A percentile compares a stretch with the other conserved stretches of the same genome.
These are phyloP conservation scores for Drosophila percnosoma DNA, from an alignment of 2,888 invertebrate genomes.

Conservation along the genomic window DNA sequence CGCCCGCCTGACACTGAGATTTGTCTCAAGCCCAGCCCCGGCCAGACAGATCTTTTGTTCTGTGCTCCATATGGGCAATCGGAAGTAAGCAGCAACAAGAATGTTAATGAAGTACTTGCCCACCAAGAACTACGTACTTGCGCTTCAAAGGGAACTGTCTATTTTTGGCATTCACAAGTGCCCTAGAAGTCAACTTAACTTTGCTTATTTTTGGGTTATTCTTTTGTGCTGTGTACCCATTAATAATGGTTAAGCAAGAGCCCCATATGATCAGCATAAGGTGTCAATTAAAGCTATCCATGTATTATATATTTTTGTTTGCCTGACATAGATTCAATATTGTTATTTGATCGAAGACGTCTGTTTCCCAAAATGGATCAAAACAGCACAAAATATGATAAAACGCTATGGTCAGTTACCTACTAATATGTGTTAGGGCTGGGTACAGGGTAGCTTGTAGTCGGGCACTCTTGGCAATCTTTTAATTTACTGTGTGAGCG, in stretches of 20 bases:
- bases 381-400: not conserved
- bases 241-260: not conserved
- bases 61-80: constrained; percentile 38
- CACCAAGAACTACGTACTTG: constrained; percentile 24
- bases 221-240: not conserved
- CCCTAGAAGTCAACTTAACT: constrained; percentile 47
- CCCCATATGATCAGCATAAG: not conserved
- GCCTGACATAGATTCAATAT: no score
- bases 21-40: constrained; percentile 14
- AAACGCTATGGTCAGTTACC: not conserved
- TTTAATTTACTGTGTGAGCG: not conserved
- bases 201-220: constrained; percentile 7
- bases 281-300: not conserved
- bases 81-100: constrained; percentile 52
- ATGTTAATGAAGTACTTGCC: constrained; percentile 43
- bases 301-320: not conserved
- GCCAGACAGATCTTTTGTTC: constrained; percentile 43
- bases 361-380: not conserved
- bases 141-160: constrained; percentile 45
- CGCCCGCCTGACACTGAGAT: constrained; percentile 44
- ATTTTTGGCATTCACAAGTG: constrained; percentile 63
- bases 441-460: not conserved
- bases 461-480: not conserved
- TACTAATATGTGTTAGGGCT: not conserved
- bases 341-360: not conserved